A percentile compares a stretch with the other conserved stretches of the same genome.
phyloP scores from a whole-genome alignment of 1,140 invertebrate genomes.

The Andricus grossulariae region DNA sequence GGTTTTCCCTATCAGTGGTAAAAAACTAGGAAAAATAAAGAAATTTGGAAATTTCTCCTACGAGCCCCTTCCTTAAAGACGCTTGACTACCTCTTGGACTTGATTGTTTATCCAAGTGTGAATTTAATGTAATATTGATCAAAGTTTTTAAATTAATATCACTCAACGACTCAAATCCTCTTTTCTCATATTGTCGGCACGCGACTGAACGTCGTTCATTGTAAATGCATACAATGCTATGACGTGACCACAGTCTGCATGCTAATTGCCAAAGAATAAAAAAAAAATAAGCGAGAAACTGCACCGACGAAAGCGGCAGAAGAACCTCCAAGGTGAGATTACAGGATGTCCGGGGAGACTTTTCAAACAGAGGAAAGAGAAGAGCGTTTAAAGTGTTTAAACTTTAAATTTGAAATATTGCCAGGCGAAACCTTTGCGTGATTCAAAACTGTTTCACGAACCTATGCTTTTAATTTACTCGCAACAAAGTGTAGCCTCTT shows the following conservation, averaged over 20 bases:
- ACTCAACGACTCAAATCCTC: conserved; percentile 37
- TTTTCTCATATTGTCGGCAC: conserved; percentile 57
- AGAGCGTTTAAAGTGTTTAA: background rate
- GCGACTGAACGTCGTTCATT: conserved; percentile 70
- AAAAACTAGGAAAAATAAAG: no score
- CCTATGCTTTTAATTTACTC: background rate
- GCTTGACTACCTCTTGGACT: no score
- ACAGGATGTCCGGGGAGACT: conserved; percentile 69
- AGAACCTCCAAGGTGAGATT: conserved; percentile 57
- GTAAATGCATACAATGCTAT: conserved; percentile 67
- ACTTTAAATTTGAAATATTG: conserved; percentile 14
- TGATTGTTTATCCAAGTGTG: no score
- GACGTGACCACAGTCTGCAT: conserved; percentile 62
- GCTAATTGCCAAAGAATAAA: conserved; percentile 64
- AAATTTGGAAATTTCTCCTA: no score
- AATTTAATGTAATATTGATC: background rate
- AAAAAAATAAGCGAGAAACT: conserved; percentile 45
- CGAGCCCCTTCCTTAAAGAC: no score
- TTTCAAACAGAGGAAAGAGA: conserved; percentile 35
- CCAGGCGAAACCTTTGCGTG: conserved; percentile 34
- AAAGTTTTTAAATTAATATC: background rate
- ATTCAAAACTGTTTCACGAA: background rate
- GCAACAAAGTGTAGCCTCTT: background rate
- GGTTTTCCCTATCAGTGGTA: no score
- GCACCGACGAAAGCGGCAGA: conserved; percentile 36